phyloP scores from a whole-genome alignment of 2,888 invertebrate species.

The Byasa hedistus region DNA sequence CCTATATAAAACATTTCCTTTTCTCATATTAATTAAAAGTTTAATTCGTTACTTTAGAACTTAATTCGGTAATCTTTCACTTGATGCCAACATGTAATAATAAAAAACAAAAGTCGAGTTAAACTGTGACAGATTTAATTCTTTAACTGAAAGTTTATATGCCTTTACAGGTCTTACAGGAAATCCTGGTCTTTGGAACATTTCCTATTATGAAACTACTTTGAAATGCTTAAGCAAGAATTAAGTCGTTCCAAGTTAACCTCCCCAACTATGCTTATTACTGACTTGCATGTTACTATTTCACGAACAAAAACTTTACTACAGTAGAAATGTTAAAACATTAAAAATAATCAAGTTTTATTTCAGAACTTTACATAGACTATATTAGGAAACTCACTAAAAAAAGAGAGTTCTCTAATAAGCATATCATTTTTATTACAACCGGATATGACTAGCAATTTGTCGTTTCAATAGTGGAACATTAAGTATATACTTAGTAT shows the following conservation, averaged over 20 bases:
- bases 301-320: background rate
- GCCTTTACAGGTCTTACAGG: slow-evolving; percentile 27
- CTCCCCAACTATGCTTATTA: slow-evolving; percentile 41
- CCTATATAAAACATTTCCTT: too few species aligned
- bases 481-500: too few species aligned
- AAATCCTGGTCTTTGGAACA: slow-evolving; percentile 36
- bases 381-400: too few species aligned
- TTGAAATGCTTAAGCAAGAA: slow-evolving; percentile 35
- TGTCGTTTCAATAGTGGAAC: too few species aligned
- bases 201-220: slow-evolving; percentile 47
- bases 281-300: slow-evolving; percentile 2
- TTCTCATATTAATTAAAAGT: too few species aligned
- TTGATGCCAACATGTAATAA: too few species aligned
- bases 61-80: too few species aligned
- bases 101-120: background rate
- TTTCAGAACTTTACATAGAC: background rate
- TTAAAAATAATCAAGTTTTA: background rate
- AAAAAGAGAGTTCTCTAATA: too few species aligned
- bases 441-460: too few species aligned
- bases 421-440: too few species aligned
- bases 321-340: background rate
- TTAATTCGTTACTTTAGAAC: too few species aligned
- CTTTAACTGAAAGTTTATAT: background rate
- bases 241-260: slow-evolving; percentile 41
- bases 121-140: background rate